Percentiles rank a stretch among this genome's conserved stretches.
These are phyloP conservation scores for Eurois occulta DNA, from an alignment of 2,888 invertebrate species.

Conservation along the genomic window DNA sequence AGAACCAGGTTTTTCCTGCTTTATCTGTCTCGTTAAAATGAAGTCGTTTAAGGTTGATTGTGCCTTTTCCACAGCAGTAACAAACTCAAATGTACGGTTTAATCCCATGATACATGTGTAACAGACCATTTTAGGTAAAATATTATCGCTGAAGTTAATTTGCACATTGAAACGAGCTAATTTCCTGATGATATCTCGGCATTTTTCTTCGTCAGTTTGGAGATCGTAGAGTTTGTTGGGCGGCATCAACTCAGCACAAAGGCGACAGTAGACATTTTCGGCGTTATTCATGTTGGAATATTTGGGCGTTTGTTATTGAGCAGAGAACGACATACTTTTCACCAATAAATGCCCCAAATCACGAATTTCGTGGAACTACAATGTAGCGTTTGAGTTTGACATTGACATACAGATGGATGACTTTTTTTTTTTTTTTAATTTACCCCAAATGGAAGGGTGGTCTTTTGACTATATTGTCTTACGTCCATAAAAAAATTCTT, in stretches of 20 bases:
- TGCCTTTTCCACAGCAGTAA: constrained; percentile 76
- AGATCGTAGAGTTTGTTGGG: constrained; percentile 74
- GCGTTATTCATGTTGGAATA: constrained; percentile 66
- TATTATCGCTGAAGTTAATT: constrained; percentile 71
- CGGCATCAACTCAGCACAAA: constrained; percentile 79
- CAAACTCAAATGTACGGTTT: constrained; percentile 78
- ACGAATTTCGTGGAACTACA: not conserved
- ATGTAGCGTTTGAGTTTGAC: not conserved
- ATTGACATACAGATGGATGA: not conserved
- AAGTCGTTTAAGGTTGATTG: constrained; percentile 73
- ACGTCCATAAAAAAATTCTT: no score
- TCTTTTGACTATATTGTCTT: no score
- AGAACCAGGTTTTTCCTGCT: constrained; percentile 66
- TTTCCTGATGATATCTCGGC: constrained; percentile 73
- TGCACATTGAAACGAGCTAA: constrained; percentile 74
- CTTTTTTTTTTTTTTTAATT: no score
- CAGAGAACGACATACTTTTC: constrained; percentile 29
- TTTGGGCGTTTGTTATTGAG: not conserved
- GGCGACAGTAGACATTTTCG: constrained; percentile 71
- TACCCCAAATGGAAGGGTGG: no score
- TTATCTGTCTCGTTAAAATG: constrained; percentile 69
- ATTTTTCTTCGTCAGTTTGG: constrained; percentile 66
- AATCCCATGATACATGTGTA: constrained; percentile 75
- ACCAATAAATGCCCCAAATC: not conserved
- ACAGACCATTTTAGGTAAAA: constrained; percentile 79